Evolutionary conservation across 2,888 invertebrate genomes (phyloP), one percentile per base, ranked within the genome.

Genomic region (Gasteruption jaculator): DNA sequence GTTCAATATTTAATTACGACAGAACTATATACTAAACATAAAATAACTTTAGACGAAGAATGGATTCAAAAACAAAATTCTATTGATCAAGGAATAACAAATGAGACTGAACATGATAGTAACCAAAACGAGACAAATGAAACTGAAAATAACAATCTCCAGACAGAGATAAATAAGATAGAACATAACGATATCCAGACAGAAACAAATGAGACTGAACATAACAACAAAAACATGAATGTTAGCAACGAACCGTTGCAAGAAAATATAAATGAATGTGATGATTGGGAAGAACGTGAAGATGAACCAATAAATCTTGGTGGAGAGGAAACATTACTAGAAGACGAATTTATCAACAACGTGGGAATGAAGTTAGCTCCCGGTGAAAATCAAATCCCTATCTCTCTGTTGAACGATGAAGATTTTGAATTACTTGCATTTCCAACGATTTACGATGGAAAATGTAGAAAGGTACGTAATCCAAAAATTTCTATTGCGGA

Each of bases 361-460:
- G 22, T 39, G 4, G 39, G 26, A 29, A 22, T 46, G 18, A 31
- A 31, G 37, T 31, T 48, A 12, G 46, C 43, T 11, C 46, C 48
- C 19, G 48, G 46, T 7, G 48, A 48, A 38, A 39, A 39, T 22
- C 36, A 43, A 27, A 39, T 16, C 20, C 43, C 46, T 15, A 46
- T 43, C 20, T 40, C 31, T 16, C 11, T 44, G 16, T 20, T 43
- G 1, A 25, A 27, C 27, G 46, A 46, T 32, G 44, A 44, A 19
- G 30, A 46, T 27, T 39, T 39, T n/a, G 37, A 46, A 36, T 4
- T 26, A 36, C 16, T 44, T 2, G 26, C 32, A 21, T 46, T 40
- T 25, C 32, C 38, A 14, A 46, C 34, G 32, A 43, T 46, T 21
- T 43, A 39, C 29, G 43, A 30, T 26, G 46, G 39, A 3, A 16